Evolutionary conservation across 2,888 invertebrate genomes (phyloP).

Genomic region (Vanessa cardui): DNA sequence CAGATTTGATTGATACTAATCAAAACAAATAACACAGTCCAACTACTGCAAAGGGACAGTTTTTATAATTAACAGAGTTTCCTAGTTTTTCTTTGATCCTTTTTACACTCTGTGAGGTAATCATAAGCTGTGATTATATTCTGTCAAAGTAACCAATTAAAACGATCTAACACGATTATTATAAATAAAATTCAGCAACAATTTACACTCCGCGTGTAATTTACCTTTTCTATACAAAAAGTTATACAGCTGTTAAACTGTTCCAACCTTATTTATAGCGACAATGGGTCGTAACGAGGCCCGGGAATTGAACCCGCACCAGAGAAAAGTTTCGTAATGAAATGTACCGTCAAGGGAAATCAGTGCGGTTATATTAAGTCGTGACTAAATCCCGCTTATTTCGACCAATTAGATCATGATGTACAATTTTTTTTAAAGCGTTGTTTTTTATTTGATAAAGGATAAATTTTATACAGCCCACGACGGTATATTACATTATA

Average conservation of each 20-base stretch:
- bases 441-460: conserved; percentile 5
- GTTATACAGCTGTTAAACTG: conserved; percentile 28
- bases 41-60: too few relatives aligned
- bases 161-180: not conserved
- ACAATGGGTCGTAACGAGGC: conserved; percentile 54
- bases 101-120: too few relatives aligned
- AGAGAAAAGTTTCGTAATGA: conserved; percentile 54
- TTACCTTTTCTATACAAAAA: conserved; percentile 14
- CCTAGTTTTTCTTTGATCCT: too few relatives aligned
- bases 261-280: conserved; percentile 54
- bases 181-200: not conserved
- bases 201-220: not conserved
- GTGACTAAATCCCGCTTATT: conserved; percentile 37
- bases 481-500: too few relatives aligned
- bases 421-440: conserved; percentile 4
- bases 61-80: too few relatives aligned
- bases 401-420: conserved; percentile 20
- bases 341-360: conserved; percentile 67
- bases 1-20: too few relatives aligned
- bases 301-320: conserved; percentile 42
- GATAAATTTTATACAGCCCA: not conserved
- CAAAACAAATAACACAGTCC: too few relatives aligned
- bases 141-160: not conserved
- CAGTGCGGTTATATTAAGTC: conserved; percentile 65
- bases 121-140: too few relatives aligned